phyloP scores from a whole-genome alignment of 1,140 invertebrate genomes.

The Scaptomyza pallida region DNA sequence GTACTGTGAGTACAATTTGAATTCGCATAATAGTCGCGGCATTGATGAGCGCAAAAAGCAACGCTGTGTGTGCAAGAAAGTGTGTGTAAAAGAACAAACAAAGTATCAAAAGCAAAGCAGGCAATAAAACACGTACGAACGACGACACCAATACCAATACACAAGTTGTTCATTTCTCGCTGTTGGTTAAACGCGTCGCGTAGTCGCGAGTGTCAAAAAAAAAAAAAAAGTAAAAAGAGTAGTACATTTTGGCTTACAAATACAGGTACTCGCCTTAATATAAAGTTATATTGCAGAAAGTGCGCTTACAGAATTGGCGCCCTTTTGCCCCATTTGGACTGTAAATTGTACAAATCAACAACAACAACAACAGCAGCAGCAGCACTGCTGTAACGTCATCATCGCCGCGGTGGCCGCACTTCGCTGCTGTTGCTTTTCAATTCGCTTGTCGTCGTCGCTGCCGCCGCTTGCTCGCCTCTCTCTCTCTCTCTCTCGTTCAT shows the following conservation, averaged over 20 bases:
- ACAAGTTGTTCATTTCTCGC: conserved; percentile 56
- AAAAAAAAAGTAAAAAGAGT: not conserved
- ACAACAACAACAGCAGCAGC: conserved; percentile 33
- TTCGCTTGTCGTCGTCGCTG: conserved; percentile 49
- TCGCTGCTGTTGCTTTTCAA: conserved; percentile 68
- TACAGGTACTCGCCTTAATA: conserved; percentile 11
- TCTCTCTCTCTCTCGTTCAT: conserved; percentile 55
- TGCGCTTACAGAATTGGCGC: conserved; percentile 17
- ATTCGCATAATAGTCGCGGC: conserved; percentile 22
- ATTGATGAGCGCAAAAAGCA: conserved; percentile 62
- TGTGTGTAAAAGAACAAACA: conserved; percentile 79
- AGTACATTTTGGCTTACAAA: conserved; percentile 16
- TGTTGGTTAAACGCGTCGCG: conserved; percentile 25
- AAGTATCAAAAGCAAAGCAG: conserved; percentile 68
- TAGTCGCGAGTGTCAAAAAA: conserved; percentile 17
- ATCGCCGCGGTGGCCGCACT: conserved; percentile 48
- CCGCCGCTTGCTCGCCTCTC: conserved; percentile 37
- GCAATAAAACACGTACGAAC: conserved; percentile 61
- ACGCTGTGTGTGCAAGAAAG: conserved; percentile 66
- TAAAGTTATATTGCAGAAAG: conserved; percentile 11
- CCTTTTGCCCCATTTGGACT: conserved; percentile 6
- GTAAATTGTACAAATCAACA: conserved; percentile 20
- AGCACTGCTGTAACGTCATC: conserved; percentile 54
- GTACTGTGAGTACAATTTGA: conserved; percentile 12
- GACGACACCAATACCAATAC: conserved; percentile 39